phyloP scores from a whole-genome alignment of 2,113 vertebrate species.

The Gasterosteus aculeatus region DNA sequence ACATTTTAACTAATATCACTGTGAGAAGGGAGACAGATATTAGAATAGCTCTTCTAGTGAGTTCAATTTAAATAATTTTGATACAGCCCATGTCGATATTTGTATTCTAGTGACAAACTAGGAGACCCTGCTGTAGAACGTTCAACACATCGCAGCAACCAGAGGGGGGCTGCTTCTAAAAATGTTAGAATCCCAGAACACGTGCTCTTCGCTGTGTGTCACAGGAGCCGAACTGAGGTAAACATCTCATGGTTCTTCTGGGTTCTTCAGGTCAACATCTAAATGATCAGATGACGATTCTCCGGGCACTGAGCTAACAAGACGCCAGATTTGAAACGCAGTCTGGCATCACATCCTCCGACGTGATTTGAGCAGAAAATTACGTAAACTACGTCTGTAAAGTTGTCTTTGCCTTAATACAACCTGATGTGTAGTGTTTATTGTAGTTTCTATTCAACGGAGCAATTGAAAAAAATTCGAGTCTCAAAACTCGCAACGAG shows the following conservation, averaged over 20 bases:
- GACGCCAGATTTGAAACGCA: neutral
- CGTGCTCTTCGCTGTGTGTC: neutral
- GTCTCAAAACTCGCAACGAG: too few species aligned
- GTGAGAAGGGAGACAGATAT: neutral
- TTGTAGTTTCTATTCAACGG: too few species aligned
- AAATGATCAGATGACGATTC: rapidly evolving
- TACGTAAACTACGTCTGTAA: too few species aligned
- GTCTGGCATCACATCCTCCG: slow-evolving; percentile 8
- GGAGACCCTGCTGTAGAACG: neutral
- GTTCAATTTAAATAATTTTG: neutral
- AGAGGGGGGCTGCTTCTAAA: neutral
- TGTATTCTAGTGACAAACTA: neutral
- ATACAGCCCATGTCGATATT: too few species aligned
- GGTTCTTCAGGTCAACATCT: neutral
- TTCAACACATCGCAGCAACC: too few species aligned
- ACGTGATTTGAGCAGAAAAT: neutral
- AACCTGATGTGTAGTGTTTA: too few species aligned
- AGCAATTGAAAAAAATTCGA: too few species aligned
- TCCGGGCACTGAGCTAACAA: neutral
- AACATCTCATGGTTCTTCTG: rapidly evolving
- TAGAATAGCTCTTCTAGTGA: neutral
- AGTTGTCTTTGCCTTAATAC: too few species aligned
- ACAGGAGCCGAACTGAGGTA: neutral
- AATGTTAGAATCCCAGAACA: neutral
- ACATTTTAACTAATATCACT: neutral